Evolutionary conservation across 2,888 invertebrate species (phyloP).

Genomic region (Dexiosoma caninum): DNA sequence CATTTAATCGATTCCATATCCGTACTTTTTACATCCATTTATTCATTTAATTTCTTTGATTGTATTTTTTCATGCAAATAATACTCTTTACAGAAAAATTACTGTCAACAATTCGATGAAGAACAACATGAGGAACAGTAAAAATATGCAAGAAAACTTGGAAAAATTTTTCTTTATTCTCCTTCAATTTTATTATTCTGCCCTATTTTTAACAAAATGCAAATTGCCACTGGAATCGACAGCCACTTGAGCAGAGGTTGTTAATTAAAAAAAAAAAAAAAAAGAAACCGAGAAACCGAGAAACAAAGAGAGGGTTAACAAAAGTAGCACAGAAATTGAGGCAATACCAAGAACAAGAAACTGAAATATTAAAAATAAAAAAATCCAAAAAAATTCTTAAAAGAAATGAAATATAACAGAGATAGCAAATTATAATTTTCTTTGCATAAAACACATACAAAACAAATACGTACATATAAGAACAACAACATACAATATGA

Average conservation of each 20-base stretch:
- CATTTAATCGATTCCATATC: conserved; percentile 29
- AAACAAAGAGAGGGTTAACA: conserved; percentile 49
- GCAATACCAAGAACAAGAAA: conserved; percentile 51
- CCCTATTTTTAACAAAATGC: conserved; percentile 49
- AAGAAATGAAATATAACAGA: conserved; percentile 43
- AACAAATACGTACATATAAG: no score
- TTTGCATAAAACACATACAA: conserved; percentile 36
- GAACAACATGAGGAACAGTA: conserved; percentile 33
- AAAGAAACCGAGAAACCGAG: conserved; percentile 52
- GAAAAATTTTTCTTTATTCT: conserved; percentile 20
- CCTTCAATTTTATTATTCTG: conserved; percentile 7
- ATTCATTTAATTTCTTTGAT: conserved; percentile 33
- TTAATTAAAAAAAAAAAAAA: conserved; percentile 58
- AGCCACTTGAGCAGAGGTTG: conserved; percentile 57
- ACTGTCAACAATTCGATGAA: conserved; percentile 45
- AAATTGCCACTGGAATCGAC: conserved; percentile 59
- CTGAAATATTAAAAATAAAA: conserved; percentile 11
- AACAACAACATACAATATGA: no score
- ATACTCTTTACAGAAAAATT: conserved; percentile 41
- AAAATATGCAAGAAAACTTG: conserved; percentile 35
- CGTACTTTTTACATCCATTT: conserved; percentile 6
- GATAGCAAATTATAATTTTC: conserved; percentile 53
- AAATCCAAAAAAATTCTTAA: no score
- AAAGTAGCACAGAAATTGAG: conserved; percentile 55
- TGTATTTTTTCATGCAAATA: conserved; percentile 45